A percentile compares a stretch with the other conserved stretches of the same genome.
Conservation (phyloP, 2,113 vertebrate genomes). For the Zosterops hypoxanthus region DNA sequence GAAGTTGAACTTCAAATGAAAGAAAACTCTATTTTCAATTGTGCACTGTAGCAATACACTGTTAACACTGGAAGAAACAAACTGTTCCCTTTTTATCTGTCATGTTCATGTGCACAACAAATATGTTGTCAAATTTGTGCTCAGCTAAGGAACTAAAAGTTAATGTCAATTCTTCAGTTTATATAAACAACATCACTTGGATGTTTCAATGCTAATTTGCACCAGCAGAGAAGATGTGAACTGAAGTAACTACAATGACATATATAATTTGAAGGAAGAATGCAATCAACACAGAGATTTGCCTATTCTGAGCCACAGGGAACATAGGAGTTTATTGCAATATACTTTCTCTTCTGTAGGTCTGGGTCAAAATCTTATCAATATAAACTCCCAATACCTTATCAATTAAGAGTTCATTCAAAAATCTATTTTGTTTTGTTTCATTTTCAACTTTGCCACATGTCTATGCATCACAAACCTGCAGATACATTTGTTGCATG, state of each 20-base stretch:
- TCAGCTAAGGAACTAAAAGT: neutral
- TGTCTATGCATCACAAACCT: neutral
- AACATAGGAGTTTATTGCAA: neutral
- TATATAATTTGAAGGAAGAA: neutral
- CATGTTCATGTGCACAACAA: neutral
- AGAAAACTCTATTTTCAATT: neutral
- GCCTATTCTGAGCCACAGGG: neutral
- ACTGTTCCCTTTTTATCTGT: neutral
- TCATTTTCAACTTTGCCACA: neutral
- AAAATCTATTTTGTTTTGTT: neutral
- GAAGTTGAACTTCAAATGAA: neutral
- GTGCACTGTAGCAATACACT: neutral
- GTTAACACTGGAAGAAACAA: neutral
- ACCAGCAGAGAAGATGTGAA: neutral
- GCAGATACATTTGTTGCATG: neutral
- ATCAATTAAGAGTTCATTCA: neutral
- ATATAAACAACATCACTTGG: neutral
- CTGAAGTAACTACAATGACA: neutral
- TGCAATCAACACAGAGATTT: neutral
- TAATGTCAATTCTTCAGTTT: neutral
- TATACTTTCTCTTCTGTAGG: fast-evolving
- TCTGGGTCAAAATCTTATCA: neutral
- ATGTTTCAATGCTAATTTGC: neutral
- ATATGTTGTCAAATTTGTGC: neutral
- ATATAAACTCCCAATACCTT: neutral